These are phyloP conservation scores for Eretmochelys imbricata DNA, from an alignment of 2,113 vertebrate species.

Conservation along the genomic window DNA sequence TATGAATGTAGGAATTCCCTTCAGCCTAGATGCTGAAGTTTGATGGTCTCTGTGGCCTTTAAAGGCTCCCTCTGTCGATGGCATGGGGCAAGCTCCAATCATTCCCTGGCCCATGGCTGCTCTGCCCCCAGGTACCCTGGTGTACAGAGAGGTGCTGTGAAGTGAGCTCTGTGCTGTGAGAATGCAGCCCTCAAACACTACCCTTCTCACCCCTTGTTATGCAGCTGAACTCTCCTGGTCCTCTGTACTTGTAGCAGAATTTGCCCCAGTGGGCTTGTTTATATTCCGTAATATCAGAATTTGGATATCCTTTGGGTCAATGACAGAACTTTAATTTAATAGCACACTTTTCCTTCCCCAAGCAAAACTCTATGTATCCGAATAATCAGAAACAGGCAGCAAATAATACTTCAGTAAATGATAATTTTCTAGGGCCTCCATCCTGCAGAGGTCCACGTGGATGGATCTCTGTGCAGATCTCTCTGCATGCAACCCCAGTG, in stretches of 20 bases:
- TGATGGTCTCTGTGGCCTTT: neutral
- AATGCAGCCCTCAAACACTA: neutral
- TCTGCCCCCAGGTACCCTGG: neutral
- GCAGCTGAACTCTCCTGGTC: neutral
- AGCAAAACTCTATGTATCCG: neutral
- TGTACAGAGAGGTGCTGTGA: neutral
- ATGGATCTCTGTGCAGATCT: neutral
- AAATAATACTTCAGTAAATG: neutral
- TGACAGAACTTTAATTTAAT: neutral
- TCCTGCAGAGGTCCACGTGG: neutral
- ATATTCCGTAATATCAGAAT: neutral
- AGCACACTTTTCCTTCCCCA: neutral
- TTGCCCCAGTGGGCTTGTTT: neutral
- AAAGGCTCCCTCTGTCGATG: fast-evolving
- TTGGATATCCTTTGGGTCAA: neutral
- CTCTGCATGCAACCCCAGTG: neutral
- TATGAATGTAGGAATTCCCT: neutral
- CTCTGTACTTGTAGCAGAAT: neutral
- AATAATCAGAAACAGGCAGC: neutral
- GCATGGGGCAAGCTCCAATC: neutral
- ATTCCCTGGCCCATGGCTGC: neutral
- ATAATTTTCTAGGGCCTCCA: neutral
- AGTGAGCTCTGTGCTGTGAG: neutral
- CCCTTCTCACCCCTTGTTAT: neutral
- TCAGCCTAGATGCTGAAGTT: neutral